Evolutionary conservation across 2,888 invertebrate species (phyloP), one percentile per base, ranked within the genome.

Genomic region (Boloria selene): DNA sequence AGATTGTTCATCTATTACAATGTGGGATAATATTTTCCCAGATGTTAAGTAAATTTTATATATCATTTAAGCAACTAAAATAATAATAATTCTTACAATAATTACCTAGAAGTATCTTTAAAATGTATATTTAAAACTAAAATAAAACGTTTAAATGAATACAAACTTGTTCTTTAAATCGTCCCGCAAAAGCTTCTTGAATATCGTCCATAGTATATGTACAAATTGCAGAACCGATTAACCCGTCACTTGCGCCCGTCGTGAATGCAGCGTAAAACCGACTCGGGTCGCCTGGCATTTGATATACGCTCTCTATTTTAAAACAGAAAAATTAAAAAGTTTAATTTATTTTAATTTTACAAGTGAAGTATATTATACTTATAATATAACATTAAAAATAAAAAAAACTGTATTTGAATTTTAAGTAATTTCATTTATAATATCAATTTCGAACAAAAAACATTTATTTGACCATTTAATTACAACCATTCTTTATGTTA

Each of bases 181-280:
- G 90, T 14, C 96, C 95, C 69, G 93, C 92, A 78, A 95, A 95
- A 18, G 93, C 93, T 64, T 93, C 93, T 77, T 95, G 94, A 72
- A 96, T 95, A 65, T 94, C 93, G 17, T 93, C 92, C 83, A 95
- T 92, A 31, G 93, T 93, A 84, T 94, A 96, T 17, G 94, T 94
- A 83, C 96, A 96, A 72, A 96, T 93, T 49, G 96, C 95, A 0
- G 95, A 95, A 3, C 95, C 95, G 65, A 94, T 93, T 64, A 95
- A 90, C 4, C 95, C 95, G 73, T 94, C 95, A 73, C 94, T 94
- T 26, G 94, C 94, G 4, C 93, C 93, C 6, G 95, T 95, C 59
- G 95, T 95, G 81, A 95, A 95, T 13, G 94, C 93, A 47, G 94
- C 95, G 81, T 95, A 95, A 83, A 95, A 95, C 71, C 88, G 93